Evolutionary conservation across 1,140 invertebrate species (phyloP), one percentile per base, ranked within the genome.

Genomic region (Psilanteris sp.): DNA sequence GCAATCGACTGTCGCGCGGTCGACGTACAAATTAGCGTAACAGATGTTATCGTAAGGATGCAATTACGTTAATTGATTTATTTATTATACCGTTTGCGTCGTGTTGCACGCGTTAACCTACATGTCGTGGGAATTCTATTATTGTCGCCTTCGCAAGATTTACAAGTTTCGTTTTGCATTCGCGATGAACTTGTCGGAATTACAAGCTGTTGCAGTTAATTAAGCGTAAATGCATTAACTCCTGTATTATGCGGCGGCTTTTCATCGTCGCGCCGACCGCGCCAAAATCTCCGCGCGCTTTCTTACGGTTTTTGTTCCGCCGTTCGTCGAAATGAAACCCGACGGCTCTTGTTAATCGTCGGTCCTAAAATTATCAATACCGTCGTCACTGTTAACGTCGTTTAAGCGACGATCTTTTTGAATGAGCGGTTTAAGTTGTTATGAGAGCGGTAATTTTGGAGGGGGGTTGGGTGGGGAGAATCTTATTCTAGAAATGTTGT

Each of bases 91-190:
- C 39, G 18, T 43, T 48, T 15, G 31, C 22, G 14, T 57, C 59
- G 39, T 31, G 68, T 20, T 41, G 39, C 68, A 48, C 50, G 57
- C 48, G 48, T 41, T 9, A 62, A 62, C 52, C 43, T 36, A 52
- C 15, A n/a, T n/a, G 43, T 14, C 70, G 70, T 64, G 59, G 52
- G 70, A 73, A 73, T 59, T 52, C 70, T 43, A 66, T 73, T 73
- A 73, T 59, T 44, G 52, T 62, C 57, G 41, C 36, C 50, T 41
- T 64, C 57, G 68, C 57, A 50, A 64, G 50, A 64, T 64, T 71
- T 71, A 62, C 46, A 54, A 44, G 20, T 54, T 62, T 61, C 46
- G 52, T 68, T 68, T 59, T 15, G 24, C 13, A 57, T 57, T 70
- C 66, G 6, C 43, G 43, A 9, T 14, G n/a, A 50, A 48, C 2